Evolutionary conservation across 2,888 invertebrate genomes (phyloP).

Genomic region (Epirrita christyi): DNA sequence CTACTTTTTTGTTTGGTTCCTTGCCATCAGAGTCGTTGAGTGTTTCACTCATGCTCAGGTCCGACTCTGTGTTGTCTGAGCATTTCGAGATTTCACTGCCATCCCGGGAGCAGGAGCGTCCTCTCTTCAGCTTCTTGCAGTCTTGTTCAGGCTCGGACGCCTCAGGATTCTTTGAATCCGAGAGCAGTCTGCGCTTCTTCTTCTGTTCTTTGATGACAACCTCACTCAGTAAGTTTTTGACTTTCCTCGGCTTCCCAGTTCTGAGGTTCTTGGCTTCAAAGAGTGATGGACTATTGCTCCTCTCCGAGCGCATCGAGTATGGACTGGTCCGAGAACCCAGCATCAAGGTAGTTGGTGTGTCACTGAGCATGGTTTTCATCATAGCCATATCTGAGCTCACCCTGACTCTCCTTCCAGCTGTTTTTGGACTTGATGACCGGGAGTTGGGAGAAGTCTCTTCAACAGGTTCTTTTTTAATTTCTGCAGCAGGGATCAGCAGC

Average conservation of each 20-base stretch:
- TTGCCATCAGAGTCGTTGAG: constrained; percentile 71
- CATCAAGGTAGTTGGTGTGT: constrained; percentile 67
- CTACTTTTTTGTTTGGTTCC: constrained; percentile 81
- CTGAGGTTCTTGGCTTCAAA: constrained; percentile 84
- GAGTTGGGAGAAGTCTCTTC: constrained; percentile 73
- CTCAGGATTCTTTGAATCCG: constrained; percentile 80
- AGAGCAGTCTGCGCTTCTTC: constrained; percentile 81
- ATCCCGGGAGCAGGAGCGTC: constrained; percentile 80
- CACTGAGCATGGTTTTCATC: constrained; percentile 77
- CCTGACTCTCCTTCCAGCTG: constrained; percentile 71
- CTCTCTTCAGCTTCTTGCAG: constrained; percentile 73
- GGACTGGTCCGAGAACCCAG: constrained; percentile 81
- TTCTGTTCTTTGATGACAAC: constrained; percentile 84
- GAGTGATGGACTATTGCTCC: constrained; percentile 79
- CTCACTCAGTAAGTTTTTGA: constrained; percentile 83
- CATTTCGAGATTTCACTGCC: constrained; percentile 86
- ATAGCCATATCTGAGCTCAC: constrained; percentile 77
- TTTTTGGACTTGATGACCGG: constrained; percentile 78
- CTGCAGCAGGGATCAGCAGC: constrained; percentile 71
- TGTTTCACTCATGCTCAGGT: constrained; percentile 85
- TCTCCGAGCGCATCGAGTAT: constrained; percentile 86
- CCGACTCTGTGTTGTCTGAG: constrained; percentile 86
- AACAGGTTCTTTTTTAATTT: constrained; percentile 77
- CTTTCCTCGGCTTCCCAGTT: constrained; percentile 87
- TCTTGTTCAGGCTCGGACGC: constrained; percentile 62